phyloP scores from a whole-genome alignment of 1,140 invertebrate species.

The Contarinia nasturtii region DNA sequence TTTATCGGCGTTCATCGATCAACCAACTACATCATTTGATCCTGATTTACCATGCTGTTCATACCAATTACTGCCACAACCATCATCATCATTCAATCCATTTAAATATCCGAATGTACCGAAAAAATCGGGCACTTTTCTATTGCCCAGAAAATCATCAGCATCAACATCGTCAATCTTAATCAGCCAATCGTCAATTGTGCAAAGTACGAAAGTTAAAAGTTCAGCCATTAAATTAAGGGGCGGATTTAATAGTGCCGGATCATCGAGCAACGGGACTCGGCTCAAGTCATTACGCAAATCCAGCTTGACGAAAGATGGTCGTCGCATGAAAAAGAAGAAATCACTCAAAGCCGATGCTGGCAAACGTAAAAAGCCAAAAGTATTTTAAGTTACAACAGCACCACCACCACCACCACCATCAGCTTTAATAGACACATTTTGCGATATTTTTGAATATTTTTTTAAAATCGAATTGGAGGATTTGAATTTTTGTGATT shows the following conservation, averaged over 20 bases:
- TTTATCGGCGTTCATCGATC: neutral
- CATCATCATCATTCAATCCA: neutral
- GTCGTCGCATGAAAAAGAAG: neutral
- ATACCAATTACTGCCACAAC: neutral
- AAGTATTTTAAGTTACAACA: conserved; percentile 1
- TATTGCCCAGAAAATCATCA: neutral
- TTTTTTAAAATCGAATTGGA: too few species aligned
- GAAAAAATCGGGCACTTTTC: neutral
- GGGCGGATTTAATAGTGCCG: neutral
- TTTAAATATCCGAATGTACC: neutral
- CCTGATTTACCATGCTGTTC: neutral
- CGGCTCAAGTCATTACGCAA: neutral
- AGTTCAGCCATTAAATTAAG: neutral
- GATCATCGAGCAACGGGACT: neutral
- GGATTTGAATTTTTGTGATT: too few species aligned
- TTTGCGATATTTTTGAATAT: too few species aligned
- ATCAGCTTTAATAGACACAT: too few species aligned
- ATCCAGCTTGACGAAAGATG: neutral
- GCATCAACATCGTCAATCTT: neutral
- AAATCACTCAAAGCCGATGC: neutral
- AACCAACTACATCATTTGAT: neutral
- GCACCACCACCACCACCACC: too few species aligned
- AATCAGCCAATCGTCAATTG: neutral
- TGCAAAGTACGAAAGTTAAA: neutral
- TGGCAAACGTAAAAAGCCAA: neutral